Base-by-base conservation (phyloP, 2,888 invertebrate genomes). In the Eupithecia vulgata region DNA sequence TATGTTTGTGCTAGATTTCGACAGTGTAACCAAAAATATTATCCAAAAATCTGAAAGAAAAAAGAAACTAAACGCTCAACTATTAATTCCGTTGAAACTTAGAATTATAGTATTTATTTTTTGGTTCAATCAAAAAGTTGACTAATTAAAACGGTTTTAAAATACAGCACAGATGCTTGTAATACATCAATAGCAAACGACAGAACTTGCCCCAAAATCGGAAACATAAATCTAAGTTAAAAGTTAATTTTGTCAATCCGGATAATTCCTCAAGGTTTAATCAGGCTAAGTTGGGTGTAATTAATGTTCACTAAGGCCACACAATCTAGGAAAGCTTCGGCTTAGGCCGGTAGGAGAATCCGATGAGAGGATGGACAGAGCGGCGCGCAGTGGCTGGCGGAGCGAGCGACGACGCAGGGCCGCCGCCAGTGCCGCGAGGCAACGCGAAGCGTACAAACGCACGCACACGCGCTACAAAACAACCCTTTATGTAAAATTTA, bases 231-330 rank as follows among this genome's bases (percentile, higher is more conserved):
- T 94, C 90, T 91, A 87, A 92, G 92, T 93, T 93, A 93, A 94
- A 94, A 94, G 94, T 94, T 94, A 94, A 93, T 94, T 94, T 94
- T 91, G 92, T 93, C 93, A 93, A 93, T 94, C 92, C 91, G 90
- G 89, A 92, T 94, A 94, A 94, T 94, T 92, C 93, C 94, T 93
- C 91, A 92, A 91, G 93, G 92, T 93, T 94, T 94, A 94, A 93
- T 93, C 93, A 93, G 93, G 90, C 91, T 93, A 92, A 94, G 93
- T 94, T 94, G 88, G 91, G 89, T 92, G 92, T 93, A 94, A 94
- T 94, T 93, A 93, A 94, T 94, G 93, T 93, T 94, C 93, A 90
- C 89, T 94, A 92, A 92, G 93, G 92, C 91, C 91, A 91, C 91
- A 93, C 92, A 91, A 92, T 93, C 92, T 91, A 92, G 91, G 92